Conservation (phyloP, 2,113 vertebrate species). For the Spea multiplicata region DNA sequence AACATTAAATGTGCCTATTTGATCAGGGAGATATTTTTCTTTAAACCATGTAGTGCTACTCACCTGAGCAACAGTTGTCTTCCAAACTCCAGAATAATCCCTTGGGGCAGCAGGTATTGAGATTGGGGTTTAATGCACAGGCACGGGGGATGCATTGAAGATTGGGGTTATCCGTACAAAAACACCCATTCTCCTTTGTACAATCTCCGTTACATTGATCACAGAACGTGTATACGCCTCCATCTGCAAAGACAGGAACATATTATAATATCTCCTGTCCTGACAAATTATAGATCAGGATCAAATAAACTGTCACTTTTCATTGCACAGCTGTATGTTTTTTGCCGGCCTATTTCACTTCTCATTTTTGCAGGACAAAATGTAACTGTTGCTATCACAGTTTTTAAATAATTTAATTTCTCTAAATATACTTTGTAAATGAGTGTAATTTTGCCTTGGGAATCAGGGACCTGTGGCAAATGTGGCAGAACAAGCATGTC, state of each 20-base stretch:
- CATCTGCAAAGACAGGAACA: not conserved
- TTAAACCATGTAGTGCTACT: not conserved
- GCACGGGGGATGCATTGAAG: not conserved
- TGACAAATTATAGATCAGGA: no score
- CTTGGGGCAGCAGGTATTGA: not conserved
- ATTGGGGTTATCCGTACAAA: not conserved
- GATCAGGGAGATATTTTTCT: not conserved
- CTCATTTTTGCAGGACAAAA: no score
- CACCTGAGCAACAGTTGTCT: not conserved
- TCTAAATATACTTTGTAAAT: no score
- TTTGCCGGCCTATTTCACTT: no score
- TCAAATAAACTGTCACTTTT: no score
- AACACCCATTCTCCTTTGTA: not conserved
- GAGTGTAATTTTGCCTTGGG: no score
- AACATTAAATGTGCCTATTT: not conserved
- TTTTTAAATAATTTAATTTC: no score
- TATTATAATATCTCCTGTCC: not conserved
- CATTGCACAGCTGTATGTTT: no score
- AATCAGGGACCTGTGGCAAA: no score
- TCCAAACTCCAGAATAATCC: not conserved
- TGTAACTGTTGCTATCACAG: no score
- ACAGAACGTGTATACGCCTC: not conserved
- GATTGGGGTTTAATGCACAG: not conserved
- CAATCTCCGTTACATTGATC: not conserved
- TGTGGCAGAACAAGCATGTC: no score